Base-by-base conservation (phyloP, 2,113 vertebrate species). In the Lophotis ruficrista region DNA sequence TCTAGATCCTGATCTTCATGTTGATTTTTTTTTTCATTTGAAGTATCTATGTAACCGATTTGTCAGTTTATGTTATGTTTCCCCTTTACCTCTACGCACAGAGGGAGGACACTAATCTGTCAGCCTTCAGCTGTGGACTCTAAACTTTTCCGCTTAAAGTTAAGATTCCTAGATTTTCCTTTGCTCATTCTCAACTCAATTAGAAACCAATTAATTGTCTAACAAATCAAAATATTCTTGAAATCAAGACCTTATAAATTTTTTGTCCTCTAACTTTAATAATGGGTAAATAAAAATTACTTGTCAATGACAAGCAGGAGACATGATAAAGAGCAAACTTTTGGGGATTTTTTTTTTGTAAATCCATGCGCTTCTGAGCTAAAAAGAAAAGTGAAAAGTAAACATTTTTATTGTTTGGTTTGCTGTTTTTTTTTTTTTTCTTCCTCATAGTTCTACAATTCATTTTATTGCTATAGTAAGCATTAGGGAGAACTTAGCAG, bases 281-380 rank as follows among this genome's bases (percentile, higher is more conserved):
- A 88, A 90, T 6, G 5, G 19, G 13, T 41, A 94, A 68, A 58
- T 51, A 79, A 92, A 87, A 75, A 56, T 35, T 41, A 71, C 5
- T 7, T 21, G 12, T 13, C 57, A 88, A 24, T 47, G 30, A 38
- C 33, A 94, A 25, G 18, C 8, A 70, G 27, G 28, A 60, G 14
- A 72, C 1, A 5, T 21, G 35, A 69, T 66, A 88, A 72, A 83
- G 3, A 65, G 4, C 1, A 37, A 43, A 3, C 0, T 6, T 38
- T 27, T 54, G 19, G 47, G 47, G 66, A 47, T 31, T 35, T 38
- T 53, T n/a, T 62, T 22, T 78, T 68, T 14, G 10, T 14, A 58
- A 75, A 12, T 10, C 2, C 18, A 22, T 14, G 10, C 2, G 0
- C 13, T 24, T 61, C 37, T 48, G 27, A 64, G 41, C 33, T 64